phyloP scores from a whole-genome alignment of 1,140 invertebrate species.

The Drosophila miranda region DNA sequence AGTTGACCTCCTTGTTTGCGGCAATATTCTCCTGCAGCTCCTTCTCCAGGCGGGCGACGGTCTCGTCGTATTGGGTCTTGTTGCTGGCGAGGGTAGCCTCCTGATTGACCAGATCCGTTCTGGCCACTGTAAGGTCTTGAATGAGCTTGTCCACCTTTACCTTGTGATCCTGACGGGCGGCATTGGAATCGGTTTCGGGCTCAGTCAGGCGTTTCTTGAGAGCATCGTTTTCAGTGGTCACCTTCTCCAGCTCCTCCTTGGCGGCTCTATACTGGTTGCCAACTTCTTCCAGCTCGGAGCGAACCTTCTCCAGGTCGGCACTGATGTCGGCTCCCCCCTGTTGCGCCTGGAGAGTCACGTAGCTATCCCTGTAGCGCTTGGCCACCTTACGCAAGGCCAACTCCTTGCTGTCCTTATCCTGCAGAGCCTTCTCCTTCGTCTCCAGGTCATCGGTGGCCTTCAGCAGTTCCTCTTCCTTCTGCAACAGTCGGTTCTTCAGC shows the following conservation, averaged over 20 bases:
- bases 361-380: constrained; percentile 95
- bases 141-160: constrained; percentile 57
- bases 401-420: constrained; percentile 90
- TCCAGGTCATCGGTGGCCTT: constrained; percentile 88
- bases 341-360: constrained; percentile 86
- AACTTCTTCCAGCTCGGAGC: constrained; percentile 85
- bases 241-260: constrained; percentile 86
- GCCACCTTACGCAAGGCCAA: constrained; percentile 94
- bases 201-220: constrained; percentile 83
- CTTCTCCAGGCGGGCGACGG: constrained; percentile 88
- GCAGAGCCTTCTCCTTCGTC: constrained; percentile 87
- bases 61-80: constrained; percentile 89
- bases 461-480: constrained; percentile 85
- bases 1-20: constrained; percentile 86
- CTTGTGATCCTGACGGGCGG: constrained; percentile 84
- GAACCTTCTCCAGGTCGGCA: constrained; percentile 82
- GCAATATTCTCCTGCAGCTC: constrained; percentile 88
- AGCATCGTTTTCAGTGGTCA: constrained; percentile 88
- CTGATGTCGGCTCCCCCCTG: constrained; percentile 78
- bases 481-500: constrained; percentile 83
- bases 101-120: constrained; percentile 83
- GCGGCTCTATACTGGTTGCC: constrained; percentile 84
- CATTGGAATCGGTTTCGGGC: constrained; percentile 37
- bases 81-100: constrained; percentile 85
- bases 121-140: constrained; percentile 80